phyloP scores from a whole-genome alignment of 2,888 invertebrate species.

The Gandaritis pyraliata region DNA sequence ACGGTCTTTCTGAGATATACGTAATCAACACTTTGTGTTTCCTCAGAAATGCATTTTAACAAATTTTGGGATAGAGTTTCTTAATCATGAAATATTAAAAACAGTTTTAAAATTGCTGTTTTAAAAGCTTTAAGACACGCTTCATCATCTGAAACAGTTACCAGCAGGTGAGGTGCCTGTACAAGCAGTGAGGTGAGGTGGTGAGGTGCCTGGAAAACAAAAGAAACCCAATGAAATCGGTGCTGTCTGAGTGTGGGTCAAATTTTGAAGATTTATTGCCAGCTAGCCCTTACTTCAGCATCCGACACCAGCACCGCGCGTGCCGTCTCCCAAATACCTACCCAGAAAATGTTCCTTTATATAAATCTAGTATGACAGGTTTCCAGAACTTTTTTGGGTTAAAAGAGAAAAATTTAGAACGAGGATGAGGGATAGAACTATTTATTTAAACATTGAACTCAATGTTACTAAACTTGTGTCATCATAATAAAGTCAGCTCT shows the following conservation, averaged over 20 bases:
- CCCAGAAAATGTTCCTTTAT: neutral
- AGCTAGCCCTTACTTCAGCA: conserved; percentile 16
- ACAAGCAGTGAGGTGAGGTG: too few species aligned
- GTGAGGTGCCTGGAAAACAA: conserved; percentile 6
- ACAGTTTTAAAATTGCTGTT: too few species aligned
- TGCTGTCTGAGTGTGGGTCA: conserved; percentile 6
- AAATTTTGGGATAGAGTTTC: conserved; percentile 10
- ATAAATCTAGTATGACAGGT: conserved; percentile 12
- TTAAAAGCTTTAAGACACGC: neutral
- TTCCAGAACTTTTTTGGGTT: conserved; percentile 10
- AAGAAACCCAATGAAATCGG: conserved; percentile 17
- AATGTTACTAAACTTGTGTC: neutral
- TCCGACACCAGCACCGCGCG: conserved; percentile 17
- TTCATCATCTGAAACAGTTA: conserved; percentile 13
- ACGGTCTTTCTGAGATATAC: conserved; percentile 23
- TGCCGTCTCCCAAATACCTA: conserved; percentile 8
- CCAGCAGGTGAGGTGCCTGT: too few species aligned
- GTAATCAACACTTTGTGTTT: conserved; percentile 27
- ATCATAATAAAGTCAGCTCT: neutral
- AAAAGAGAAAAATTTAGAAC: neutral
- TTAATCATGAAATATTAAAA: conserved; percentile 1
- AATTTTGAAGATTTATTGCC: conserved; percentile 24
- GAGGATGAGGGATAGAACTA: neutral
- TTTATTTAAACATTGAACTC: neutral
- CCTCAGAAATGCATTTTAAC: conserved; percentile 7